phyloP scores from a whole-genome alignment of 2,113 vertebrate genomes.

The Pyxicephalus adspersus region DNA sequence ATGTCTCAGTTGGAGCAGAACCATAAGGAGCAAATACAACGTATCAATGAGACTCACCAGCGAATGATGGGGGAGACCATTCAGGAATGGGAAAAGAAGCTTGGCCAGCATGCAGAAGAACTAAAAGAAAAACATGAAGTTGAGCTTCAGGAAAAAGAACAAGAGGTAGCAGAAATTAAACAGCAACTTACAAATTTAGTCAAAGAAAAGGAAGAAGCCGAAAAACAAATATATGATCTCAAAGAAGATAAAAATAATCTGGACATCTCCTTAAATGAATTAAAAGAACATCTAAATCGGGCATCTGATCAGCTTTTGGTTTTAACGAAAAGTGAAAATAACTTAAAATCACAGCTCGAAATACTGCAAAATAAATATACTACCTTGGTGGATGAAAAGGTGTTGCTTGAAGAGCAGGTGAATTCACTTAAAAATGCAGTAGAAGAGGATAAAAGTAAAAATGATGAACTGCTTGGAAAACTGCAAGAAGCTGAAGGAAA shows the following conservation, averaged over 20 bases:
- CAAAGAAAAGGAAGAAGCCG: constrained; percentile 74
- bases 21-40: constrained; percentile 85
- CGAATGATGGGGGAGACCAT: constrained; percentile 72
- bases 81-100: constrained; percentile 75
- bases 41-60: constrained; percentile 72
- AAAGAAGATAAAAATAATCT: constrained; percentile 77
- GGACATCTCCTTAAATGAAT: constrained; percentile 75
- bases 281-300: constrained; percentile 81
- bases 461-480: constrained; percentile 69
- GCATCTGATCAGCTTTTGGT: constrained; percentile 68
- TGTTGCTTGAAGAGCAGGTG: constrained; percentile 76
- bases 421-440: constrained; percentile 66
- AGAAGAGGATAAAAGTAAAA: constrained; percentile 71
- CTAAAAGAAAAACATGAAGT: constrained; percentile 76
- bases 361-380: constrained; percentile 76
- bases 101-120: constrained; percentile 80
- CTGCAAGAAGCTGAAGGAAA: constrained; percentile 74
- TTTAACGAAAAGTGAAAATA: constrained; percentile 74
- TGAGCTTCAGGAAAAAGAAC: constrained; percentile 79
- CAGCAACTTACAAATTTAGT: constrained; percentile 69
- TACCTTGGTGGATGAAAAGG: constrained; percentile 77
- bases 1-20: constrained; percentile 83
- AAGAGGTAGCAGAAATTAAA: constrained; percentile 77
- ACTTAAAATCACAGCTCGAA: constrained; percentile 78
- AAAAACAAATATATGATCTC: constrained; percentile 69